Evolutionary conservation across 2,797 vertebrate species (phyloP).

Genomic region (Oophaga sylvatica): DNA sequence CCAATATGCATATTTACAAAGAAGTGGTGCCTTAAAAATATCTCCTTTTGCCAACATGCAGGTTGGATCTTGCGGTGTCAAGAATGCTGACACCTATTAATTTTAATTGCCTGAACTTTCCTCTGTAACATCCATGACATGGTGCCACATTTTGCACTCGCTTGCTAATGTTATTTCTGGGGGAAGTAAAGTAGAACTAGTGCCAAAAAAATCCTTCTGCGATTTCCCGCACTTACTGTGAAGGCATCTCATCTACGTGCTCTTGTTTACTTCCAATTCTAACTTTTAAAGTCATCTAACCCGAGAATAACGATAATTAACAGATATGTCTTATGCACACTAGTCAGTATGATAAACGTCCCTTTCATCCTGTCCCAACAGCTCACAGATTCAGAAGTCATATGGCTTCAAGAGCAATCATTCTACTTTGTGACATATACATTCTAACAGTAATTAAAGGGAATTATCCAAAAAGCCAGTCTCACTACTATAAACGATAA

Average conservation of each 20-base stretch:
- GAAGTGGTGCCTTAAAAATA: conserved; percentile 50
- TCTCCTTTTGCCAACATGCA: conserved; percentile 49
- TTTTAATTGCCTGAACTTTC: conserved; percentile 61
- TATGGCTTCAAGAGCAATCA: not conserved
- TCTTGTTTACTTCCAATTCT: conserved; percentile 32
- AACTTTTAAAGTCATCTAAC: not conserved
- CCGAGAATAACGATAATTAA: not conserved
- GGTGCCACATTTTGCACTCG: conserved; percentile 54
- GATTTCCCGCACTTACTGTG: conserved; percentile 13
- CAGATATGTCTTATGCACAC: not conserved
- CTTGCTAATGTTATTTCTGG: conserved; percentile 59
- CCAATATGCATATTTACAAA: conserved; percentile 53
- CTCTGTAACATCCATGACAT: conserved; percentile 59
- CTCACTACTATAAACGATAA: not conserved
- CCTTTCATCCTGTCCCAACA: not conserved
- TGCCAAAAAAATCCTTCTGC: conserved; percentile 45
- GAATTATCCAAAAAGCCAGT: not conserved
- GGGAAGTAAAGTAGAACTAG: conserved; percentile 43
- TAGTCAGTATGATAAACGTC: not conserved
- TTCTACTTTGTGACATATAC: not conserved
- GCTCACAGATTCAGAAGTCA: not conserved
- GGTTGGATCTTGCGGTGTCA: conserved; percentile 48
- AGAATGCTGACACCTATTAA: conserved; percentile 60
- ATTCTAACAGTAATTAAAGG: not conserved
- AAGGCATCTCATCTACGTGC: conserved; percentile 20